Evolutionary conservation across 2,797 vertebrate species (phyloP), one percentile per base, ranked within the genome.

Genomic region (Periparus ater): DNA sequence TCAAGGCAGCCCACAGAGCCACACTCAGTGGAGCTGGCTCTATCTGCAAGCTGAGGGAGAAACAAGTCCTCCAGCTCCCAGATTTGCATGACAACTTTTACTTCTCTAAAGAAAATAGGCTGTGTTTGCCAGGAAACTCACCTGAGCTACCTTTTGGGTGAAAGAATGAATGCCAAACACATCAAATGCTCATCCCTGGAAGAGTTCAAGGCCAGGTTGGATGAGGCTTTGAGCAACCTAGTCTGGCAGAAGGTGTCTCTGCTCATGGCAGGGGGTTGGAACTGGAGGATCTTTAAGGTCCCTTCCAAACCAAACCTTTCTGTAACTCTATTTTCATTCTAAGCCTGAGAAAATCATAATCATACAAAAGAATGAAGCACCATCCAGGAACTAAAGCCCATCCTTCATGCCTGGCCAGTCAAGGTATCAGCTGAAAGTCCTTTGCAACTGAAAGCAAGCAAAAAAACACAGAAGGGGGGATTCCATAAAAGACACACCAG

Each of bases 21-120:
- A 2, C 40, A 20, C 47, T 72, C 7, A 0, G n/a, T 51, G 82
- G 45, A 70, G 42, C 29, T 61, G 42, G 38, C 50, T 88, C 29
- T 60, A 1, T 62, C 79, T 44, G 32, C 20, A 34, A 81, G 66
- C 51, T 81, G 85, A 65, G 54, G 44, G 51, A 66, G 60, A 81
- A 94, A 68, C 0, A 5, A 68, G 27, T 50, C n/a, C 55, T 84
- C 32, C 0, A 1, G 62, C 70, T 84, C 55, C 27, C 45, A 30
- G 47, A 84, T 78, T 90, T 86, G 42, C 74, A 74, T 73, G 86
- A 79, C 17, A 26, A 10, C 20, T 88, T 92, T 92, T 81, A 67
- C 6, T 4, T 68, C 60, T 73, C 86, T 38, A 18, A 78, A 66
- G 18, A 44, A 83, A 91, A 63, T 12, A 18, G 6, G 25, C 72